Percentiles rank a stretch among this genome's conserved stretches.
Conservation (phyloP, 2,113 vertebrate genomes). For the Collichthys lucidus region DNA sequence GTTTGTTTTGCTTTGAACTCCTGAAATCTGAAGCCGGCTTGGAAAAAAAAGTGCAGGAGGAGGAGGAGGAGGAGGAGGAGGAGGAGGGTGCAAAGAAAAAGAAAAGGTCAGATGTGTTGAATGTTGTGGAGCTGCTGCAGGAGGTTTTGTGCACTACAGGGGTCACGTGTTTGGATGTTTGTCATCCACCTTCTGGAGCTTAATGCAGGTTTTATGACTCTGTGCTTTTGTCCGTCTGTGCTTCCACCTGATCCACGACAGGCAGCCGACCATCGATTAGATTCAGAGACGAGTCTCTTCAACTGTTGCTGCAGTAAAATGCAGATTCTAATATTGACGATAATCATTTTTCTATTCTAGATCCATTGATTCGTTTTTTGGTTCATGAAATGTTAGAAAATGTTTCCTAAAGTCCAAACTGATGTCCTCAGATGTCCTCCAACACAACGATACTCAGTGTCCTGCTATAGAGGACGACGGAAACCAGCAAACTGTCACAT, state of each 20-base stretch:
- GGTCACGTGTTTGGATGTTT: slow-evolving; percentile 14
- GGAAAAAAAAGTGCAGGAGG: background rate
- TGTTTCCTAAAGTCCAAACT: too few species aligned
- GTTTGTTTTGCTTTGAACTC: slow-evolving; percentile 52
- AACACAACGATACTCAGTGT: too few species aligned
- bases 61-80: background rate
- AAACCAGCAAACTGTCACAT: too few species aligned
- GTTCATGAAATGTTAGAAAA: too few species aligned
- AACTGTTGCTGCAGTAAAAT: background rate
- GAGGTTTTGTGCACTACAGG: background rate
- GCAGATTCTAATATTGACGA: background rate
- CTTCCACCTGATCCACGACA: background rate
- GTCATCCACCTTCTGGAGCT: background rate
- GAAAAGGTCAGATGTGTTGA: background rate
- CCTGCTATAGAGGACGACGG: too few species aligned
- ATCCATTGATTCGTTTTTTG: too few species aligned
- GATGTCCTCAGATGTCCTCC: too few species aligned
- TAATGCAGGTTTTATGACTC: slow-evolving; percentile 27
- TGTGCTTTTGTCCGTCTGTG: background rate
- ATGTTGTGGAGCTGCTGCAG: background rate
- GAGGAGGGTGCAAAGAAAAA: background rate
- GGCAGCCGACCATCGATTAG: background rate
- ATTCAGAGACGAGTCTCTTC: background rate
- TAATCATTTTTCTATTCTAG: too few species aligned
- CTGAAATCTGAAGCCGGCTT: slow-evolving; percentile 51